A percentile compares a stretch with the other conserved stretches of the same genome.
phyloP scores from a whole-genome alignment of 2,888 invertebrate species.

The Pollenia angustigena region DNA sequence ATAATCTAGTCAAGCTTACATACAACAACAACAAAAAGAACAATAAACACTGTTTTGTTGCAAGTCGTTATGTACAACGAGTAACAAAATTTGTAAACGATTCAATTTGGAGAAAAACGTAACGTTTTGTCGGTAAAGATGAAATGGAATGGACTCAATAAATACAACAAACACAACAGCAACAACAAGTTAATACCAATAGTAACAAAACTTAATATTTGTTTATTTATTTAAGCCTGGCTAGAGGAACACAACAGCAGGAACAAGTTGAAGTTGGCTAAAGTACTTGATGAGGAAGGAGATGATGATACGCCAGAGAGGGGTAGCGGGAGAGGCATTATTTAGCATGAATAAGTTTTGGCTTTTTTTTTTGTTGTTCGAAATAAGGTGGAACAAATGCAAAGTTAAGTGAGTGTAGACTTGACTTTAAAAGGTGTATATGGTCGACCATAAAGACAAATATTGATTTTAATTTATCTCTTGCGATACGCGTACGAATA shows the following conservation, averaged over 20 bases:
- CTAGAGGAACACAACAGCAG: slow-evolving; percentile 4
- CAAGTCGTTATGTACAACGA: slow-evolving; percentile 81
- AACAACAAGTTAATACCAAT: slow-evolving; percentile 53
- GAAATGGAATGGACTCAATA: slow-evolving; percentile 59
- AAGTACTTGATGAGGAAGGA: slow-evolving; percentile 1
- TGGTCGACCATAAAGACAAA: slow-evolving; percentile 65
- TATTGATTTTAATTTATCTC: slow-evolving; percentile 69
- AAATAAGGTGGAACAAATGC: slow-evolving; percentile 36
- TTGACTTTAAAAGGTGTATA: slow-evolving; percentile 65
- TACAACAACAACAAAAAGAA: slow-evolving; percentile 28
- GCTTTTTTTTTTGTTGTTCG: slow-evolving; percentile 1
- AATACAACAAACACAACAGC: slow-evolving; percentile 45
- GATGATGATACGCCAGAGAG: slow-evolving; percentile 31
- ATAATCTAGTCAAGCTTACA: slow-evolving; percentile 68
- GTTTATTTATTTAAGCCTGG: slow-evolving; percentile 26
- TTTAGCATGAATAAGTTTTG: slow-evolving; percentile 57
- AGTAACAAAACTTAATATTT: slow-evolving; percentile 26
- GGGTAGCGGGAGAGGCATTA: slow-evolving; percentile 38
- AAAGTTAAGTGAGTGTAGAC: slow-evolving; percentile 44
- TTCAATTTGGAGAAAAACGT: slow-evolving; percentile 79
- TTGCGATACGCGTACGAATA: slow-evolving; percentile 20
- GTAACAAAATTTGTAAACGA: slow-evolving; percentile 82
- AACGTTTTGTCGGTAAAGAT: slow-evolving; percentile 72
- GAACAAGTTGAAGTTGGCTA: slow-evolving; percentile 33
- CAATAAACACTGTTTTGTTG: slow-evolving; percentile 68